Conservation (phyloP, 2,888 invertebrate genomes). For the Andrena bucephala region DNA sequence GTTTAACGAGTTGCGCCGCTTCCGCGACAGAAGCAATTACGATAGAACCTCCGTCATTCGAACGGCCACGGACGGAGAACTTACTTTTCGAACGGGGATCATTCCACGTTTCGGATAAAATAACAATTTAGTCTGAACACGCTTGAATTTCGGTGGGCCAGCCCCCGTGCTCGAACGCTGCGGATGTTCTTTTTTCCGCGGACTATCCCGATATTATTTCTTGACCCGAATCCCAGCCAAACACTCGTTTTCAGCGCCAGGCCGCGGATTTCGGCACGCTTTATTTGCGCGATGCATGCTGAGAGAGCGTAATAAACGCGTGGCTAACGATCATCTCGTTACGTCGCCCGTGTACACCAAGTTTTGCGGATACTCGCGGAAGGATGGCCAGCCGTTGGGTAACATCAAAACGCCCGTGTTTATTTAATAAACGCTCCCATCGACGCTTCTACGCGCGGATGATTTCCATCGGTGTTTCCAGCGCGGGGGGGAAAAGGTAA, state of each 20-base stretch:
- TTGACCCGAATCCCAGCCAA: conserved; percentile 52
- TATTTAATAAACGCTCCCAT: conserved; percentile 56
- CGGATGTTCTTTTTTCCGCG: not conserved
- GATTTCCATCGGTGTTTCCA: conserved; percentile 35
- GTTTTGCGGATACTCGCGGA: conserved; percentile 41
- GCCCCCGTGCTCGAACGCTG: too few relatives aligned
- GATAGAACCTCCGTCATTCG: too few relatives aligned
- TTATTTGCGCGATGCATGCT: conserved; percentile 42
- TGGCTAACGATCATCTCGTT: conserved; percentile 69
- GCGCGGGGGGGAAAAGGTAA: conserved; percentile 9
- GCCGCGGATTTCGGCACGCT: conserved; percentile 48
- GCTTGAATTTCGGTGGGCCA: too few relatives aligned
- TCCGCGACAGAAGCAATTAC: too few relatives aligned
- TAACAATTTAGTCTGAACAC: too few relatives aligned
- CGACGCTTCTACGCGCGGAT: conserved; percentile 22
- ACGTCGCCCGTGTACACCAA: conserved; percentile 34
- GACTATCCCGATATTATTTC: conserved; percentile 36
- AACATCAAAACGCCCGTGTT: conserved; percentile 49
- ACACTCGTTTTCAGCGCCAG: conserved; percentile 27
- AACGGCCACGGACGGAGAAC: too few relatives aligned
- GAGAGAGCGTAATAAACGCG: conserved; percentile 62
- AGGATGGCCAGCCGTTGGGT: conserved; percentile 34
- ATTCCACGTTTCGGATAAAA: too few relatives aligned
- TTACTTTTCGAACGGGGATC: too few relatives aligned
- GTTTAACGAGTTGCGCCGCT: conserved; percentile 2